Evolutionary conservation across 2,113 vertebrate species (phyloP).

Genomic region (Hirundichthys speculiger): DNA sequence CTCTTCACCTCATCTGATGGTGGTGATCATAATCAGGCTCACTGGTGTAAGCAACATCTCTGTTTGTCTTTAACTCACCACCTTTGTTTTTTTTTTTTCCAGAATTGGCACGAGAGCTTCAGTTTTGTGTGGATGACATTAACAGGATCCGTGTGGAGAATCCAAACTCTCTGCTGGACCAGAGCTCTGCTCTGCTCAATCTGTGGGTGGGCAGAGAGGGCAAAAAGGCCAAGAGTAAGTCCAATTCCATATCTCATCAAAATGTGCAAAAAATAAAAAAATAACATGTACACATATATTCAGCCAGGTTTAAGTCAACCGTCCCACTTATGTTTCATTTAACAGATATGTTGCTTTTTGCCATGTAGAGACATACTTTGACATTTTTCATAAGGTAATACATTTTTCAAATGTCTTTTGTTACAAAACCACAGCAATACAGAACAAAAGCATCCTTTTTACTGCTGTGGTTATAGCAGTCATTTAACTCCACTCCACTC

Average conservation of each 20-base stretch:
- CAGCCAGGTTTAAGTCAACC: background rate
- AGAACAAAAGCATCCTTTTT: too few relatives aligned
- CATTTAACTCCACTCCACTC: too few relatives aligned
- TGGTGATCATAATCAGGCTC: background rate
- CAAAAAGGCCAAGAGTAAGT: conserved; percentile 90
- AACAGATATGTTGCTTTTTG: too few relatives aligned
- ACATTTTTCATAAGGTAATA: too few relatives aligned
- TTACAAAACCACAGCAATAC: too few relatives aligned
- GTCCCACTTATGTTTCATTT: background rate
- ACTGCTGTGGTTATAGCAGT: too few relatives aligned
- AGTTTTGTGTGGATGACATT: conserved; percentile 94
- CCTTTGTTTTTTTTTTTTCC: background rate
- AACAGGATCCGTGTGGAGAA: conserved; percentile 96
- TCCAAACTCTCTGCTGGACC: conserved; percentile 95
- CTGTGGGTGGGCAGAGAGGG: conserved; percentile 92
- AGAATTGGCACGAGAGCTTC: conserved; percentile 96
- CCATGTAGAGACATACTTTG: too few relatives aligned
- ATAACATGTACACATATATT: too few relatives aligned
- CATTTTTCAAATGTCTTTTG: too few relatives aligned
- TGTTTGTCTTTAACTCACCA: background rate
- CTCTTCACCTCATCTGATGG: background rate
- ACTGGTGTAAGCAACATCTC: background rate
- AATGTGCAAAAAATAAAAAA: background rate
- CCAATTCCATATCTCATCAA: background rate
- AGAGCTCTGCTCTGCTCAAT: conserved; percentile 91